phyloP scores from a whole-genome alignment of 2,888 invertebrate genomes.

The Autographa gamma region DNA sequence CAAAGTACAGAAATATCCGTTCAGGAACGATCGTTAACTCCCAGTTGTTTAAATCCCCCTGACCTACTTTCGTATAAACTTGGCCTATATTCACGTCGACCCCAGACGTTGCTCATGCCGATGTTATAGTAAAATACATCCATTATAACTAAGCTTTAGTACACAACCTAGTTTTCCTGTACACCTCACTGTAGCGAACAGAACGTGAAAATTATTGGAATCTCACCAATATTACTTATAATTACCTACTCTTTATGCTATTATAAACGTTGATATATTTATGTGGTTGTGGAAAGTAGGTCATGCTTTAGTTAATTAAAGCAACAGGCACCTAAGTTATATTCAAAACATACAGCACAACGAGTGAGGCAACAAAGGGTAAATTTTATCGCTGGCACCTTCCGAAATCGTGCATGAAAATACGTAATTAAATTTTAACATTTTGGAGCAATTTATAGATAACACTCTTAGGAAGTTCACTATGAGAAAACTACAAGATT shows the following conservation, averaged over 20 bases:
- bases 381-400: neutral
- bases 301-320: constrained; percentile 1
- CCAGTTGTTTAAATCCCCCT: constrained; percentile 78
- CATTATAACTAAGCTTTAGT: constrained; percentile 24
- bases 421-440: too few relatives aligned
- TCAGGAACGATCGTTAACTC: constrained; percentile 71
- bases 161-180: constrained; percentile 21
- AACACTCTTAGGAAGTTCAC: too few relatives aligned
- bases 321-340: neutral
- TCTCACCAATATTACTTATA: neutral
- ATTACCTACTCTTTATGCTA: neutral
- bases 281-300: neutral
- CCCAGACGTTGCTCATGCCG: constrained; percentile 62
- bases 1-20: constrained; percentile 73
- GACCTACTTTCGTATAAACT: constrained; percentile 83
- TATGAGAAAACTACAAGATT: too few relatives aligned
- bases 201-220: constrained; percentile 8
- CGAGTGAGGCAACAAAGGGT: neutral
- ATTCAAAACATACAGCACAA: neutral
- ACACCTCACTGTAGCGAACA: neutral
- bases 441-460: too few relatives aligned
- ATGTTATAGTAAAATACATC: constrained; percentile 55
- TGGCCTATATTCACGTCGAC: constrained; percentile 78
- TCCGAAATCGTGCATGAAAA: too few relatives aligned
- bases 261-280: neutral